Base-by-base conservation (phyloP, 2,888 invertebrate species). In the Azorinus chamasolen region DNA sequence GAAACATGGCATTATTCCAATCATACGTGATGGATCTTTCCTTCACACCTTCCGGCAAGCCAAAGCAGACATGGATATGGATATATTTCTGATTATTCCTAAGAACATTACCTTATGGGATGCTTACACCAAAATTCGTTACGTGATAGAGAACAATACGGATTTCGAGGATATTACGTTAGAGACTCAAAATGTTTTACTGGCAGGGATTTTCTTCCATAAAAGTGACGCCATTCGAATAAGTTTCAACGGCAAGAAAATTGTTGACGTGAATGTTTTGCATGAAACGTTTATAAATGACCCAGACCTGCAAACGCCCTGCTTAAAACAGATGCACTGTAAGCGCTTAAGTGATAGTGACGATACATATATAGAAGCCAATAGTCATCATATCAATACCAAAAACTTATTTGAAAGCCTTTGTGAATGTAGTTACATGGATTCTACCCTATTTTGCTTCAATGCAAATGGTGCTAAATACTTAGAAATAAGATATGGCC, bases 271-370 rank as follows among this genome's bases (percentile, higher is more conserved):
- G 3, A 53, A 41, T 41, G 63, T 63, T 24, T 24, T 63, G 5
- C 63, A 63, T 27, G 63, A 63, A 53, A 63, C 63, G 12, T 53
- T 63, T 25, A 63, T 63, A 8, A 63, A 63, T 24, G 63, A 63
- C 41, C 63, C 63, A 2, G 18, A 51, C 12, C 2, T 43, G n/a
- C 63, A 63, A 41, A 25, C 53, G 22, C 63, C 63, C 25, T 63
- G 63, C 43, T 61, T 61, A 20, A 20, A 39, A 14, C 63, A 39
- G 39, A 37, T 63, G 25, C 43, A 63, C 24, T 50, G 63, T 24
- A 41, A 53, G 18, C n/a, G n/a, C n/a, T 27, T 63, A 2, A 41
- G 50, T 14, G 53, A 51, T n/a, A n/a, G n/a, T n/a, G 63, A 51
- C 41, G 53, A 63, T 18, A 25, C 41, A 8, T 20, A 63, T n/a